Evolutionary conservation across 2,888 invertebrate genomes (phyloP).

Genomic region (Hirtodrosophila confusa): DNA sequence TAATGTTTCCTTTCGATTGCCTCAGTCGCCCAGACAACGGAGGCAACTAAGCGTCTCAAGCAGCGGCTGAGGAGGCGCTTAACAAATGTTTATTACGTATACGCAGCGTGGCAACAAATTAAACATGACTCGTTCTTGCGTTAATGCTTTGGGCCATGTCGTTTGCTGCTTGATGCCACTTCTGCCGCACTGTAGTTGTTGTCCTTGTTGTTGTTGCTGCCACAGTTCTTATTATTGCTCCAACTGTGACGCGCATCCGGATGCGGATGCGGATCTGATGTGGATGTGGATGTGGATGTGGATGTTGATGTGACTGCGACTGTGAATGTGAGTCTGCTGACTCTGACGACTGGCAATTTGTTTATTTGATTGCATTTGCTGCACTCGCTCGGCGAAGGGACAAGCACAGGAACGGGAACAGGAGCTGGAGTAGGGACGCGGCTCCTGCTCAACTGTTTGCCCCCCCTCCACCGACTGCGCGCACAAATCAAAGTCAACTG

Average conservation of each 20-base stretch:
- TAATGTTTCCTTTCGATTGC: too few species aligned
- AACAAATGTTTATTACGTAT: slow-evolving; percentile 59
- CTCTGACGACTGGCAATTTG: slow-evolving; percentile 62
- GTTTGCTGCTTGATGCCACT: slow-evolving; percentile 19
- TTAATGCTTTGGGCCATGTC: slow-evolving; percentile 42
- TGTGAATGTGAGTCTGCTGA: slow-evolving; percentile 34
- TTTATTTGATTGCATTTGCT: slow-evolving; percentile 66
- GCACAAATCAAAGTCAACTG: slow-evolving; percentile 67
- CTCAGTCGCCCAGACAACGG: too few species aligned
- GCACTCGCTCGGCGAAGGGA: slow-evolving; percentile 17
- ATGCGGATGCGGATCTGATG: slow-evolving; percentile 14
- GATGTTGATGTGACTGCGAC: slow-evolving; percentile 12
- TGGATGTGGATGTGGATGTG: slow-evolving; percentile 8
- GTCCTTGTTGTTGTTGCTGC: slow-evolving; percentile 1
- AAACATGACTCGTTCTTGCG: slow-evolving; percentile 43
- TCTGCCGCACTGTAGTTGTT: slow-evolving; percentile 5
- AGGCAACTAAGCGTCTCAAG: too few species aligned
- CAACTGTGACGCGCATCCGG: slow-evolving; percentile 3
- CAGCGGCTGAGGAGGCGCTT: slow-evolving; percentile 10
- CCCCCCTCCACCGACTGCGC: slow-evolving; percentile 24
- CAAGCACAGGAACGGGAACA: neutral
- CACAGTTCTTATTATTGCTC: slow-evolving; percentile 5
- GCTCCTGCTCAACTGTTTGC: slow-evolving; percentile 31
- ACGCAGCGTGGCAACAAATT: slow-evolving; percentile 57
- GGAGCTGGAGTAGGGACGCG: neutral